Evolutionary conservation across 2,797 vertebrate genomes (phyloP).

Genomic region (Lagodon rhomboides): DNA sequence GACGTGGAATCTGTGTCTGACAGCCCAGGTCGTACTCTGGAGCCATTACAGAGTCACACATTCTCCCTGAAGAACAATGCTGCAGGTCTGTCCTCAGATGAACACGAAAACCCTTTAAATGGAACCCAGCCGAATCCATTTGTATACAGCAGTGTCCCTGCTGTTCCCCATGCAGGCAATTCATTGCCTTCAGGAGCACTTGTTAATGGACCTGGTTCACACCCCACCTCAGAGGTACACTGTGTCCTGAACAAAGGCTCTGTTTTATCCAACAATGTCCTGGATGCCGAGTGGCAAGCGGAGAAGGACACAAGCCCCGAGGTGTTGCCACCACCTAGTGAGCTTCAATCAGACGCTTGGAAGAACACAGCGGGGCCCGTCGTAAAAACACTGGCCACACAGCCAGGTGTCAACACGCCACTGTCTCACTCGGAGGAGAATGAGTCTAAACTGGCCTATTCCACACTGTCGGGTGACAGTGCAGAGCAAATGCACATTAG

Average conservation of each 20-base stretch:
- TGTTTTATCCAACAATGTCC: constrained; percentile 90
- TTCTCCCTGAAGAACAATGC: constrained; percentile 90
- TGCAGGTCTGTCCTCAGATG: constrained; percentile 90
- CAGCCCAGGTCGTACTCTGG: constrained; percentile 86
- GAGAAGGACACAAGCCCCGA: constrained; percentile 88
- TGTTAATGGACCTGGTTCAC: constrained; percentile 99
- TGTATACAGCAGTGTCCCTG: constrained; percentile 92
- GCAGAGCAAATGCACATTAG: constrained; percentile 90
- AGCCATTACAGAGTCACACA: constrained; percentile 89
- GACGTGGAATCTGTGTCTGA: constrained; percentile 86
- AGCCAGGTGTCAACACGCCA: constrained; percentile 91
- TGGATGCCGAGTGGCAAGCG: constrained; percentile 87
- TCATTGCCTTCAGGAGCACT: constrained; percentile 93
- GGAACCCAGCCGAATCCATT: constrained; percentile 94
- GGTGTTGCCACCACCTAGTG: constrained; percentile 90
- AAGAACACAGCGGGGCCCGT: constrained; percentile 91
- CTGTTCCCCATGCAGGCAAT: constrained; percentile 92
- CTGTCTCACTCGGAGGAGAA: constrained; percentile 89
- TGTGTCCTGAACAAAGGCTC: constrained; percentile 92
- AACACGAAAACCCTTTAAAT: constrained; percentile 96
- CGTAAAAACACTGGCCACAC: constrained; percentile 91
- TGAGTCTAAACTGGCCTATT: constrained; percentile 89
- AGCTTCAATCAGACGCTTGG: constrained; percentile 92
- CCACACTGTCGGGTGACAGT: constrained; percentile 85
- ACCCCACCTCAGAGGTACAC: constrained; percentile 93